These are phyloP conservation scores for Neomorphus geoffroyi DNA, from an alignment of 2,797 vertebrate genomes.

Conservation along the genomic window DNA sequence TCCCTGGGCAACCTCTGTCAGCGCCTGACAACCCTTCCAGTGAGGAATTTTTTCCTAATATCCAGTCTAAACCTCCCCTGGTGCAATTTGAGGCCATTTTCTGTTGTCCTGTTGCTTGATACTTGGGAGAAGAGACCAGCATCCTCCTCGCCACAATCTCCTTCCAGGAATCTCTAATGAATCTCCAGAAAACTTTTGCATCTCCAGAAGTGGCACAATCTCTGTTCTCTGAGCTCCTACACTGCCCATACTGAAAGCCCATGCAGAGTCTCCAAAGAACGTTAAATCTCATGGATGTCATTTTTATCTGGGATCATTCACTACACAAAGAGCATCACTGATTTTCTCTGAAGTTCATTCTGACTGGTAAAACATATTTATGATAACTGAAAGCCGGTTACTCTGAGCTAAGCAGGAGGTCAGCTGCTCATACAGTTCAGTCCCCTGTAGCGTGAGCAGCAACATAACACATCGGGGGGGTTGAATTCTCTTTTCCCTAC, in stretches of 20 bases:
- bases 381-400: not conserved
- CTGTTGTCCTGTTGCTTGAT: too few species aligned
- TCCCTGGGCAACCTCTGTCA: too few species aligned
- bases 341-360: not conserved
- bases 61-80: too few species aligned
- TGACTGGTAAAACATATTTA: not conserved
- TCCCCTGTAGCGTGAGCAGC: not conserved
- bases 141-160: too few species aligned
- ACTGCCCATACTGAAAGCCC: not conserved
- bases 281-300: not conserved
- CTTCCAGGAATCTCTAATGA: too few species aligned
- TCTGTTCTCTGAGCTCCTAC: not conserved
- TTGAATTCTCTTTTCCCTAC: not conserved
- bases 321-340: not conserved
- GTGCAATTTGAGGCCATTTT: too few species aligned
- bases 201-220: not conserved
- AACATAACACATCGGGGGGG: not conserved
- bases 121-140: too few species aligned
- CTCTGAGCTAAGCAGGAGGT: not conserved
- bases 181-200: not conserved
- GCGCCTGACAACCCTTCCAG: too few species aligned
- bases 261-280: not conserved
- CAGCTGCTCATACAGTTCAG: not conserved
- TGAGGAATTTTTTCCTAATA: too few species aligned
- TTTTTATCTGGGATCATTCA: not conserved